A percentile compares a stretch with the other conserved stretches of the same genome.
Evolutionary conservation across 1,140 invertebrate genomes (phyloP).

Genomic region (Saccostrea cuccullata): DNA sequence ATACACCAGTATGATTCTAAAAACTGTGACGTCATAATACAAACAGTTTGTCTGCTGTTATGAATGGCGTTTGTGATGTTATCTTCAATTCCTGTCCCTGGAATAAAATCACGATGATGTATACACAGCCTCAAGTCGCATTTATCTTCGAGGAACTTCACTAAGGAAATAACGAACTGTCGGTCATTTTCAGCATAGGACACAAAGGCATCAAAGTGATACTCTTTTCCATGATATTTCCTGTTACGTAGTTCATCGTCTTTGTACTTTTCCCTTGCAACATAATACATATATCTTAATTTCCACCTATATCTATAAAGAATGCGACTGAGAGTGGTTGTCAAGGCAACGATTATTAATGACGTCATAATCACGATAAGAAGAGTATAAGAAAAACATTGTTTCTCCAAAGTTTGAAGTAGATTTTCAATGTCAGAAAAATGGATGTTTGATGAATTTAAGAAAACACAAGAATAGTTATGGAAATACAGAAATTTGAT

Average conservation of each 20-base stretch:
- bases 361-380: not conserved
- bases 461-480: not conserved
- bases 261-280: constrained; percentile 21
- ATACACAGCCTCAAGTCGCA: constrained; percentile 61
- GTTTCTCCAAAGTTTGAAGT: not conserved
- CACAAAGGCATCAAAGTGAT: constrained; percentile 73
- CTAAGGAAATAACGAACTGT: constrained; percentile 52
- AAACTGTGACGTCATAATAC: constrained; percentile 83
- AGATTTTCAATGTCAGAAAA: not conserved
- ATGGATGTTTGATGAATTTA: not conserved
- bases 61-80: constrained; percentile 82
- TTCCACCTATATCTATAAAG: constrained; percentile 19
- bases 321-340: constrained; percentile 4
- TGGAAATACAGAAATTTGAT: not conserved
- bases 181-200: constrained; percentile 63
- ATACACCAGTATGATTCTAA: constrained; percentile 84
- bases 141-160: constrained; percentile 54
- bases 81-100: constrained; percentile 80
- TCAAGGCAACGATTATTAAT: not conserved
- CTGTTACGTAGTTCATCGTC: not conserved
- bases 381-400: constrained; percentile 4
- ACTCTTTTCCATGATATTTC: not conserved
- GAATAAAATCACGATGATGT: constrained; percentile 66
- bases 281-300: constrained; percentile 1
- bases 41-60: constrained; percentile 81